A percentile compares a stretch with the other conserved stretches of the same genome.
Evolutionary conservation across 2,797 vertebrate species (phyloP).

Genomic region (Spea hammondii): DNA sequence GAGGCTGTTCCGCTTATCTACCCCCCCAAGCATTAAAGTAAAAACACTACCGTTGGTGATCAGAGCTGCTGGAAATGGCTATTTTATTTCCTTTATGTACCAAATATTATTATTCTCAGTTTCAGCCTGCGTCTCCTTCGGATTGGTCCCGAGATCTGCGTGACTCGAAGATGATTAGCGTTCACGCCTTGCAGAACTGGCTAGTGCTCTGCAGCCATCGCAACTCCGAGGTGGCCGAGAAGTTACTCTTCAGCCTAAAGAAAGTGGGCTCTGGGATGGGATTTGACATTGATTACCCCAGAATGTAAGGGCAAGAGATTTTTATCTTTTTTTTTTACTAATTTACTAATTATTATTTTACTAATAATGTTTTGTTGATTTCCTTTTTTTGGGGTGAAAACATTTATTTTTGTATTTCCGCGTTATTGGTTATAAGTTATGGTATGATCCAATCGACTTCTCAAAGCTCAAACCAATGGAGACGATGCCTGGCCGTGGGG

Average conservation of each 20-base stretch:
- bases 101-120: slow-evolving; percentile 43
- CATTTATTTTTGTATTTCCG: background rate
- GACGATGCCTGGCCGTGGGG: no score
- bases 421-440: no score
- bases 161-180: slow-evolving; percentile 54
- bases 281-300: slow-evolving; percentile 54
- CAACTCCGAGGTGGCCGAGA: slow-evolving; percentile 46
- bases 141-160: slow-evolving; percentile 62
- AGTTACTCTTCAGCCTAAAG: slow-evolving; percentile 55
- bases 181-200: slow-evolving; percentile 53
- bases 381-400: background rate
- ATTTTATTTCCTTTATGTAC: background rate
- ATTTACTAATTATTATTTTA: no score
- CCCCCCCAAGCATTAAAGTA: no score
- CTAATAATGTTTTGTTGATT: no score
- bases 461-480: no score
- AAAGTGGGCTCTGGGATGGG: slow-evolving; percentile 56
- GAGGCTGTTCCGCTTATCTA: no score
- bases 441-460: no score
- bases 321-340: background rate
- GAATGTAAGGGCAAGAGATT: slow-evolving; percentile 52
- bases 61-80: no score
- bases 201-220: slow-evolving; percentile 54
- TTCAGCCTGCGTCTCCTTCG: slow-evolving; percentile 58
- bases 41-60: no score